These are phyloP conservation scores for Dicaeum eximium DNA, from an alignment of 2,113 vertebrate species.

Conservation along the genomic window DNA sequence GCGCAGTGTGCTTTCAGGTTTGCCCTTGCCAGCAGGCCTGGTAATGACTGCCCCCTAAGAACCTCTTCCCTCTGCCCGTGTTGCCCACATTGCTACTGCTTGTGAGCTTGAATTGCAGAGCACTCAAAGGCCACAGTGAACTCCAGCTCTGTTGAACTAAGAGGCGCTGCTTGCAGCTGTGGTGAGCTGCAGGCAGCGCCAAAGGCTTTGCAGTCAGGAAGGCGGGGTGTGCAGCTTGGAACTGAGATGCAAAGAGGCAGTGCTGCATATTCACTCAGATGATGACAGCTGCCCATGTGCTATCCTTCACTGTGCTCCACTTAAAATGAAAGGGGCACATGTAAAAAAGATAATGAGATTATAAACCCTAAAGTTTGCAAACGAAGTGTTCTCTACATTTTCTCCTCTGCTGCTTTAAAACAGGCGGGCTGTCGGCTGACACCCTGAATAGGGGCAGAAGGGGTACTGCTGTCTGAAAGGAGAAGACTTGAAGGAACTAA, in stretches of 20 bases:
- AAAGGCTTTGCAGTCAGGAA: neutral
- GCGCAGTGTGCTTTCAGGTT: neutral
- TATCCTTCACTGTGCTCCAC: neutral
- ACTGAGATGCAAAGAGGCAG: neutral
- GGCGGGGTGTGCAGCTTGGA: neutral
- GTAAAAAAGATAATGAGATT: neutral
- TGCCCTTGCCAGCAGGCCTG: neutral
- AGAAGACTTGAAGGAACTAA: neutral
- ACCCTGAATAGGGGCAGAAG: neutral
- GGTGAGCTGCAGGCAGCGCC: neutral
- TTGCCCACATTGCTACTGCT: neutral
- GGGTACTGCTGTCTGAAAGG: neutral
- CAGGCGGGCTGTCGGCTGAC: neutral
- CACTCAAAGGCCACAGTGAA: neutral
- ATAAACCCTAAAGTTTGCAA: neutral
- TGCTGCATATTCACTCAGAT: neutral
- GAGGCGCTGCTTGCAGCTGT: neutral
- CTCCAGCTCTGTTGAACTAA: neutral
- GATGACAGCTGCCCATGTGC: neutral
- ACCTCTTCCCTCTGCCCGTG: neutral
- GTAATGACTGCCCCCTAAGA: neutral
- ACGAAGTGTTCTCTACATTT: fast-evolving
- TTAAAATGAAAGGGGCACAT: neutral
- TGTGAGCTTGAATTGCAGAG: neutral
- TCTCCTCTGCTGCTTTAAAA: neutral